phyloP scores from a whole-genome alignment of 2,797 vertebrate genomes.

The Thamnophis elegans region DNA sequence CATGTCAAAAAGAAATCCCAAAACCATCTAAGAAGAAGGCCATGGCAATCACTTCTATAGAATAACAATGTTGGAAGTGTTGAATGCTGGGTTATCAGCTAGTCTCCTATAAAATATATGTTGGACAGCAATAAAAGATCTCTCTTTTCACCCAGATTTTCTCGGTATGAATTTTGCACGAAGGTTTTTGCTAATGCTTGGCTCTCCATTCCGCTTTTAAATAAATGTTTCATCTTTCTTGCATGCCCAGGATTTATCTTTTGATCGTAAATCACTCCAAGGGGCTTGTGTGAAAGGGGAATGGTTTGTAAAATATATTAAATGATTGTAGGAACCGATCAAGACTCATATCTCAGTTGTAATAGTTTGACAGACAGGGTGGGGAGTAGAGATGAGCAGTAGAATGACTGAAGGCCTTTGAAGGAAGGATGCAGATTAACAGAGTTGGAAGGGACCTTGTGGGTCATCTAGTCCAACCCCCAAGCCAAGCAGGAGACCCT shows the following conservation, averaged over 20 bases:
- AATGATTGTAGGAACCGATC: neutral
- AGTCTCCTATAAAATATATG: neutral
- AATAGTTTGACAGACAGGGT: neutral
- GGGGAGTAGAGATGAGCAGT: neutral
- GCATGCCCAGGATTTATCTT: neutral
- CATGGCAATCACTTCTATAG: neutral
- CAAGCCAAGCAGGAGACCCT: no score
- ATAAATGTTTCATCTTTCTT: neutral
- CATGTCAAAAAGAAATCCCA: neutral
- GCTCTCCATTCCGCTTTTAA: neutral
- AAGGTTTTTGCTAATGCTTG: neutral
- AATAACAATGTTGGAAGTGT: neutral
- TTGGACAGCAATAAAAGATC: neutral
- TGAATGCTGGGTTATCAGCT: no score
- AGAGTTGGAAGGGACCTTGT: no score
- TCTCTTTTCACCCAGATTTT: neutral
- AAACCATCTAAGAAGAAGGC: neutral
- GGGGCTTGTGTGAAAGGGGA: neutral
- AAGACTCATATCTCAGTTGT: neutral
- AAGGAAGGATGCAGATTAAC: neutral
- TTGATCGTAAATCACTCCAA: neutral
- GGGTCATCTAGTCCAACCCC: no score
- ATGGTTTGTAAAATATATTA: neutral
- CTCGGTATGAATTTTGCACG: neutral
- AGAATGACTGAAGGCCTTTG: neutral